phyloP scores from a whole-genome alignment of 2,113 vertebrate species.

The Sapayoa aenigma region DNA sequence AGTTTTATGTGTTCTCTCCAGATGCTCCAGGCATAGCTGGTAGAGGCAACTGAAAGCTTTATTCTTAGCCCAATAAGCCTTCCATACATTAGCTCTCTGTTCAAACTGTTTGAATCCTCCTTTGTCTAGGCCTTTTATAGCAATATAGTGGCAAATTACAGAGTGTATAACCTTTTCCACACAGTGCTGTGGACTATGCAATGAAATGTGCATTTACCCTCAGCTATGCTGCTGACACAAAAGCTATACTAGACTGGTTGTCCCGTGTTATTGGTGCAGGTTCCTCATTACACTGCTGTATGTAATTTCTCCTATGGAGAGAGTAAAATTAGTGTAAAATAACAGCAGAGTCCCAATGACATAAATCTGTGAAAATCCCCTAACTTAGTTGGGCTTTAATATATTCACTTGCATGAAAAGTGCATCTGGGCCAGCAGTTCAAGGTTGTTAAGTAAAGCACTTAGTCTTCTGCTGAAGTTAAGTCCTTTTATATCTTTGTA shows the following conservation, averaged over 20 bases:
- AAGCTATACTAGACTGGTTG: neutral
- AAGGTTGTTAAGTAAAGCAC: neutral
- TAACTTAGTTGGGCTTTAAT: neutral
- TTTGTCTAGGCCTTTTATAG: neutral
- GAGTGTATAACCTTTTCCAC: neutral
- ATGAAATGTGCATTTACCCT: neutral
- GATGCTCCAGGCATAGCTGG: neutral
- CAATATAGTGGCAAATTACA: neutral
- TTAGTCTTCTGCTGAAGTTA: neutral
- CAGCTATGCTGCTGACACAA: neutral
- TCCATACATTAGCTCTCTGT: neutral
- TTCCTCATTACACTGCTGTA: accelerated
- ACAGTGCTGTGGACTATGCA: neutral
- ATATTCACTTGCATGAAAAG: neutral
- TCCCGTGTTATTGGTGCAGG: neutral
- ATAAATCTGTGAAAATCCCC: neutral
- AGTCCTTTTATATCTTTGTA: neutral
- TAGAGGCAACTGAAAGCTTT: neutral
- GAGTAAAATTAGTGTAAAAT: neutral
- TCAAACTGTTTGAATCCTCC: neutral
- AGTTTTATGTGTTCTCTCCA: neutral
- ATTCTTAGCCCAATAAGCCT: neutral
- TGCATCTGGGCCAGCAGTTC: neutral
- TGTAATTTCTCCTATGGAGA: neutral
- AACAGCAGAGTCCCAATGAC: neutral